Conservation (phyloP, 2,888 invertebrate genomes). For the Drosophila colorata region DNA sequence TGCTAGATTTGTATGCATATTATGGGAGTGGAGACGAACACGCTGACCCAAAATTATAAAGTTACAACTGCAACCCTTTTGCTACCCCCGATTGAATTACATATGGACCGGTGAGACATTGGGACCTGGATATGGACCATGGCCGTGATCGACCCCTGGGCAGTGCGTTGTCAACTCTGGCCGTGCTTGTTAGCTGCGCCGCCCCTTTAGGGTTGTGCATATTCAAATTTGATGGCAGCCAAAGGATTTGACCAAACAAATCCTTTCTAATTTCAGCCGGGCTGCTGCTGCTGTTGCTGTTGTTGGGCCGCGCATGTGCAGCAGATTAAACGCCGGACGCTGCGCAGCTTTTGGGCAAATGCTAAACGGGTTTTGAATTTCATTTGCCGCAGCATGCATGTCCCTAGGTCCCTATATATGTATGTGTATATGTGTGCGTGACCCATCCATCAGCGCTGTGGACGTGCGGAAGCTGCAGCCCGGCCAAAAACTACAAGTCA, state of each 20-base stretch:
- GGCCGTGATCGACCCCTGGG: conserved; percentile 63
- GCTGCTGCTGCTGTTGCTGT: conserved; percentile 13
- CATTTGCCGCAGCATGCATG: conserved; percentile 59
- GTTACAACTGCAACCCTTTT: conserved; percentile 72
- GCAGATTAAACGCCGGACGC: conserved; percentile 71
- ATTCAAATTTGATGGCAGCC: conserved; percentile 63
- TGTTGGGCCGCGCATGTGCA: conserved; percentile 59
- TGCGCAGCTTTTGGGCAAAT: conserved; percentile 64
- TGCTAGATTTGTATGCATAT: conserved; percentile 61
- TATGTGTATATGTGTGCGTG: conserved; percentile 36
- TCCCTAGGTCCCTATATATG: conserved; percentile 6
- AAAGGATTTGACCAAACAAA: conserved; percentile 77
- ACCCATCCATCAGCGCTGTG: conserved; percentile 69
- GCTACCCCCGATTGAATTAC: conserved; percentile 64
- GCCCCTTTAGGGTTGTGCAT: conserved; percentile 54
- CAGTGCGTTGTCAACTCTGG: conserved; percentile 55
- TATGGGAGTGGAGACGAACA: conserved; percentile 39
- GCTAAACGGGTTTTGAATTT: conserved; percentile 75
- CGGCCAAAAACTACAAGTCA: conserved; percentile 73
- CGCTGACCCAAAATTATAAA: conserved; percentile 77
- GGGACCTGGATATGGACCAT: conserved; percentile 46
- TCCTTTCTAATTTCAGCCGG: conserved; percentile 69
- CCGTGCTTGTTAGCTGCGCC: conserved; percentile 42
- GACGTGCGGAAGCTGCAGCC: conserved; percentile 65
- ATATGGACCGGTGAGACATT: conserved; percentile 40